phyloP scores from a whole-genome alignment of 2,797 vertebrate species.

The Emys orbicularis region DNA sequence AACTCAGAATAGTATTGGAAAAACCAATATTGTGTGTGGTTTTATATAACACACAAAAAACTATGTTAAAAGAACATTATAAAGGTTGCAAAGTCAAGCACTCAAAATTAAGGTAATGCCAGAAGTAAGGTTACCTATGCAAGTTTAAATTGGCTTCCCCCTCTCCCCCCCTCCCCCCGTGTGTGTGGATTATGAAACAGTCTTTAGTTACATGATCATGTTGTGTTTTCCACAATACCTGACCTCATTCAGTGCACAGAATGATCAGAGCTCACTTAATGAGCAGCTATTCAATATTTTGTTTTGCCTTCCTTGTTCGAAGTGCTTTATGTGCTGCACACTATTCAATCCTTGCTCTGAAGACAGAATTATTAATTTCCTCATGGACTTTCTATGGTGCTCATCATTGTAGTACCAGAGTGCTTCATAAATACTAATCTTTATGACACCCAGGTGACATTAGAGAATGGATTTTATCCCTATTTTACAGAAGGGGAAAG shows the following conservation, averaged over 20 bases:
- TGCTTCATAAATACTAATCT: background rate
- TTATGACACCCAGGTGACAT: background rate
- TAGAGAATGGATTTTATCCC: background rate
- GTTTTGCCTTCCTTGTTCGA: background rate
- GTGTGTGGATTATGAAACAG: background rate
- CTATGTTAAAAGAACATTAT: background rate
- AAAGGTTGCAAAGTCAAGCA: background rate
- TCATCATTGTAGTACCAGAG: background rate
- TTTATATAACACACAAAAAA: background rate
- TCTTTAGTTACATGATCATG: background rate
- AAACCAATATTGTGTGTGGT: accelerated
- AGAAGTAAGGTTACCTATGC: background rate
- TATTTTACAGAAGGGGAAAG: background rate
- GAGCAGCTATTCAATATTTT: background rate
- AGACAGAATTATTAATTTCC: background rate
- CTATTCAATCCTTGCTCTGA: background rate
- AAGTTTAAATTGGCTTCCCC: background rate
- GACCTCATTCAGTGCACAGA: background rate
- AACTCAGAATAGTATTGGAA: background rate
- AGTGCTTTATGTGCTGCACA: background rate
- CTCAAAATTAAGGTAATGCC: background rate
- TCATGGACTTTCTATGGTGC: accelerated
- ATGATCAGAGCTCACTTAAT: background rate
- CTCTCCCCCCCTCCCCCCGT: too few relatives aligned
- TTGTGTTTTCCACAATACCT: background rate